These are phyloP conservation scores for Peribatodes rhomboidaria DNA, from an alignment of 2,888 invertebrate species.

Conservation along the genomic window DNA sequence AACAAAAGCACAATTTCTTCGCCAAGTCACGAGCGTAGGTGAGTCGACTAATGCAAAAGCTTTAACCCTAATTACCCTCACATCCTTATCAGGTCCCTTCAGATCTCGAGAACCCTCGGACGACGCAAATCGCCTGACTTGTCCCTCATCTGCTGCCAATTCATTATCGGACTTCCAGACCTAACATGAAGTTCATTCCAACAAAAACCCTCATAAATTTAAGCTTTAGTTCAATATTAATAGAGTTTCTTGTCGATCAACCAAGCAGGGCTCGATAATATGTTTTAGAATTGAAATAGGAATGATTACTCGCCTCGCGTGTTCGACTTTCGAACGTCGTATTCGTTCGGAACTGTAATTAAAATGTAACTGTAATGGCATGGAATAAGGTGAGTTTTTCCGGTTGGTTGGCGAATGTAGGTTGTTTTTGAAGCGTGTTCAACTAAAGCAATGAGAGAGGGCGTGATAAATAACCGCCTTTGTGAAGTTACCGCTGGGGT, in stretches of 20 bases:
- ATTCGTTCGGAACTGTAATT: slow-evolving; percentile 60
- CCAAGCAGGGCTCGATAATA: slow-evolving; percentile 63
- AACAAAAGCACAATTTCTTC: no score
- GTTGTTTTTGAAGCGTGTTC: slow-evolving; percentile 74
- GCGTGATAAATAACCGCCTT: slow-evolving; percentile 87
- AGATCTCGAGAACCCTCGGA: slow-evolving; percentile 63
- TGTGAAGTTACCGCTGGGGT: slow-evolving; percentile 83
- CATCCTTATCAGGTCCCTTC: slow-evolving; percentile 48
- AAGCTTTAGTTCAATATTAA: slow-evolving; percentile 28
- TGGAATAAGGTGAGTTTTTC: slow-evolving; percentile 66
- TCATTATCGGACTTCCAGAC: slow-evolving; percentile 82
- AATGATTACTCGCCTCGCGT: slow-evolving; percentile 83
- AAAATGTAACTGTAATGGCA: slow-evolving; percentile 64
- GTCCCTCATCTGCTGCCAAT: slow-evolving; percentile 78
- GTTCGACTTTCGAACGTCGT: slow-evolving; percentile 73
- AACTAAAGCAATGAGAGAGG: slow-evolving; percentile 85
- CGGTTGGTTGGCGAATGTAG: slow-evolving; percentile 55
- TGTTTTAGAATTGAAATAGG: slow-evolving; percentile 78
- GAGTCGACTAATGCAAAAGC: slow-evolving; percentile 33
- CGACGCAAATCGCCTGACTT: slow-evolving; percentile 62
- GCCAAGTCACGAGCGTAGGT: background rate
- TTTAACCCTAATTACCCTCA: slow-evolving; percentile 40
- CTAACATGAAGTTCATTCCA: slow-evolving; percentile 72
- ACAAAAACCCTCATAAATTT: slow-evolving; percentile 40
- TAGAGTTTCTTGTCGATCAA: slow-evolving; percentile 58